phyloP scores from a whole-genome alignment of 2,888 invertebrate genomes.

The Heteromurus nitidus region DNA sequence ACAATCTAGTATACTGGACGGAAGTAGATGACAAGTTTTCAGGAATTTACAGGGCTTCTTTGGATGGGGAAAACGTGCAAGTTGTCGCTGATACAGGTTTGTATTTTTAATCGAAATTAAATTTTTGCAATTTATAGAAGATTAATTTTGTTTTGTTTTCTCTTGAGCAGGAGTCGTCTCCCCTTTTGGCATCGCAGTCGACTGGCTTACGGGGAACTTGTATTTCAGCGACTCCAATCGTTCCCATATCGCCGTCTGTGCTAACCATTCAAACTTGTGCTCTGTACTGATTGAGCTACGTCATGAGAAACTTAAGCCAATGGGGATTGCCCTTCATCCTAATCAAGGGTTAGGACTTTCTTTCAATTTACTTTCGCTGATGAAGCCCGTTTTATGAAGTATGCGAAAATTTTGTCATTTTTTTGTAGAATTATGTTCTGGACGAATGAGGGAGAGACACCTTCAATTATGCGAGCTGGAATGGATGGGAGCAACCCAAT shows the following conservation, averaged over 20 bases:
- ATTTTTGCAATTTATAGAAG: too few species aligned
- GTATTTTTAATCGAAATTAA: too few species aligned
- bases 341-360: constrained; percentile 79
- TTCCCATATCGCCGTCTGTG: constrained; percentile 85
- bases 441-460: constrained; percentile 86
- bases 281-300: constrained; percentile 80
- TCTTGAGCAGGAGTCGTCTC: constrained; percentile 82
- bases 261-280: constrained; percentile 81
- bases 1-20: too few species aligned
- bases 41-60: too few species aligned
- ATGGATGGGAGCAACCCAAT: constrained; percentile 86
- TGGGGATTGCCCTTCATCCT: constrained; percentile 83
- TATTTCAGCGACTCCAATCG: constrained; percentile 87
- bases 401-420: not conserved
- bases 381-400: not conserved
- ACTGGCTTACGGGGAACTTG: constrained; percentile 86
- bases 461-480: constrained; percentile 85
- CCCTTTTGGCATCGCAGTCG: constrained; percentile 85
- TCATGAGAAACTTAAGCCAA: constrained; percentile 79
- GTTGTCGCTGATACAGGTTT: too few species aligned
- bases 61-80: too few species aligned
- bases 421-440: constrained; percentile 78
- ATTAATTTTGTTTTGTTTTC: too few species aligned
- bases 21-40: too few species aligned
- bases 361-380: not conserved